phyloP scores from a whole-genome alignment of 2,888 invertebrate species.

The Nematopogon swammerdamellus region DNA sequence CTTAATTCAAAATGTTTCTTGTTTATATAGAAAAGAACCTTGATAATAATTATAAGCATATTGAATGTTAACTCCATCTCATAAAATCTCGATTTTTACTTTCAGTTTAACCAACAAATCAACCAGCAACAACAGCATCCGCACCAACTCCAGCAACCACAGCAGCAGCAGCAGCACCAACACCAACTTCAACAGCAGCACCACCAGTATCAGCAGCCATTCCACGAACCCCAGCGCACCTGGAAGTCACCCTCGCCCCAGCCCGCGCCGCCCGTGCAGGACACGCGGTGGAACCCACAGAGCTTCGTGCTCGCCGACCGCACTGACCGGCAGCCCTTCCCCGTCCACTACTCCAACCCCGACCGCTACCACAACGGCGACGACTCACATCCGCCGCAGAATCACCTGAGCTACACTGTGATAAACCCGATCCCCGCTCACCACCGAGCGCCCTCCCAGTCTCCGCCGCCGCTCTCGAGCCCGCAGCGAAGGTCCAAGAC shows the following conservation, averaged over 20 bases:
- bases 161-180: slow-evolving; percentile 18
- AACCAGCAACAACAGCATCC: slow-evolving; percentile 29
- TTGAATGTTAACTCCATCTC: too few relatives aligned
- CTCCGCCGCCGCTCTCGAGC: slow-evolving; percentile 58
- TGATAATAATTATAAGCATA: too few relatives aligned
- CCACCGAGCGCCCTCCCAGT: slow-evolving; percentile 51
- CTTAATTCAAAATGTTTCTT: too few relatives aligned
- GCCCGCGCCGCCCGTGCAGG: slow-evolving; percentile 23
- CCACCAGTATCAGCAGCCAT: slow-evolving; percentile 17
- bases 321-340: slow-evolving; percentile 22
- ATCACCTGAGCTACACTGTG: slow-evolving; percentile 57
- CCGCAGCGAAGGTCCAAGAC: slow-evolving; percentile 61
- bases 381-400: slow-evolving; percentile 49
- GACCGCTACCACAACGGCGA: slow-evolving; percentile 65
- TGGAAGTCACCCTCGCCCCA: slow-evolving; percentile 37
- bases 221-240: slow-evolving; percentile 32
- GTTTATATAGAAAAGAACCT: too few relatives aligned
- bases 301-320: slow-evolving; percentile 68
- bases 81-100: background rate
- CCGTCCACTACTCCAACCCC: slow-evolving; percentile 35
- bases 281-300: slow-evolving; percentile 43
- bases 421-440: slow-evolving; percentile 34
- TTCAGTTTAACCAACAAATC: slow-evolving; percentile 11
- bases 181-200: slow-evolving; percentile 19
- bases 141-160: slow-evolving; percentile 7